Conservation (phyloP, 1,140 invertebrate genomes). For the Drosophila orena region DNA sequence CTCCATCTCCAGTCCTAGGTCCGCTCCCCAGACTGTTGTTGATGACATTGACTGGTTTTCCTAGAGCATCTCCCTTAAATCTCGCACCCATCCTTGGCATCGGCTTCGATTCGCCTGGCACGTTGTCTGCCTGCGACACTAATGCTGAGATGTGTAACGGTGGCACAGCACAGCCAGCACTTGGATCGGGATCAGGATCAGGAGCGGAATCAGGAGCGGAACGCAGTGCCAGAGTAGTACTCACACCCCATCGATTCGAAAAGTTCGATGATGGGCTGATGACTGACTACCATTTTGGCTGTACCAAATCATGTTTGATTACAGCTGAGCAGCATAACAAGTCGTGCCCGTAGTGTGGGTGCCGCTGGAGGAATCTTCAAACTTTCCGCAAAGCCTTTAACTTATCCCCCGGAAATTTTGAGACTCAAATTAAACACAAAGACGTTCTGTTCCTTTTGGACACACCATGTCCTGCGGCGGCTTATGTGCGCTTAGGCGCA, state of each 20-base stretch:
- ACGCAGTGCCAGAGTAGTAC: not conserved
- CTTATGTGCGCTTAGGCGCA: conserved; percentile 80
- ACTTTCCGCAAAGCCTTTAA: conserved; percentile 60
- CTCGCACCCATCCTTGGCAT: conserved; percentile 30
- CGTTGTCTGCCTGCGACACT: conserved; percentile 76
- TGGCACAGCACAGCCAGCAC: conserved; percentile 27
- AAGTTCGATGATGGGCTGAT: conserved; percentile 46
- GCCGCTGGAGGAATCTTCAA: conserved; percentile 6
- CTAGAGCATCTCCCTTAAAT: conserved; percentile 36
- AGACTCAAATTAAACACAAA: conserved; percentile 72
- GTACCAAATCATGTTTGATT: conserved; percentile 78
- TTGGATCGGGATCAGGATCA: conserved; percentile 33
- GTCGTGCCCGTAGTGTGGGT: conserved; percentile 39
- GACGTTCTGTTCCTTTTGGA: conserved; percentile 37
- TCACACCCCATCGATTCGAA: conserved; percentile 9
- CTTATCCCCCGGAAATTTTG: conserved; percentile 43
- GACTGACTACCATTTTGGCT: conserved; percentile 41
- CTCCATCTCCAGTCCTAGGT: conserved; percentile 9
- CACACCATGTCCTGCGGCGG: conserved; percentile 69
- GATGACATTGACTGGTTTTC: conserved; percentile 73
- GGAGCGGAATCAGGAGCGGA: conserved; percentile 11
- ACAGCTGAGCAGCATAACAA: conserved; percentile 80
- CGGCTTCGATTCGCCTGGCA: conserved; percentile 74
- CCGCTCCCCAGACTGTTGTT: conserved; percentile 42
- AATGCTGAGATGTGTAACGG: conserved; percentile 76